Base-by-base conservation (phyloP, 2,888 invertebrate genomes). In the Patella depressa region DNA sequence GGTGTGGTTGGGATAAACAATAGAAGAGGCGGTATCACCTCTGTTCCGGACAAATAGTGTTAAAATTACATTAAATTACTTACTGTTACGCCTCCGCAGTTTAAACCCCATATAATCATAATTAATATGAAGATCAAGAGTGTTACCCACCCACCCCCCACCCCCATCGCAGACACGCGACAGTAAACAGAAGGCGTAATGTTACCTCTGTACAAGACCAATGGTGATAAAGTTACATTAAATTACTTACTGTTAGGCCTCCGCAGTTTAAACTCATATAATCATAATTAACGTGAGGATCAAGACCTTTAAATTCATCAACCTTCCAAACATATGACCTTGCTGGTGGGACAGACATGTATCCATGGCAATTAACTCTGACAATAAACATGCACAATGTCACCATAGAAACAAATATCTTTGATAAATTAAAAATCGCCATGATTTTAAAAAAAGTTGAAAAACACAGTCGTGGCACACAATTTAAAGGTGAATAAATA, bases 61-160 rank as follows among this genome's bases (percentile, higher is more conserved):
- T 55, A 55, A 12, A 55, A 55, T 55, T 55, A 3, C 19, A 3
- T 19, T 12, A 0, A 0, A 65, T 19, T 65, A 65, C 65, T 65
- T 65, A 65, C 65, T 17, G 65, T 19, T n/a, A 65, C 19, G n/a
- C 65, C 65, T n/a, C 65, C 65, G 12, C 65, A 65, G 24, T 17
- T 65, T 65, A 65, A 65, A 12, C 65, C 65, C 65, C 65, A 65
- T 65, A 65, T 65, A 65, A 19, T 65, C 24, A n/a, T 65, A 65
- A 65, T n/a, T 65, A 65, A 65, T 19, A 19, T 65, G 65, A 11
- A 19, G 65, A 19, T 65, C 65, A 19, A 65, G 24, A 5, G 2
- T 19, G n/a, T 65, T 1, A 14, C 29, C 29, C 29, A 2, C 29
- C 29, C 29, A 2, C 29, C 29, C 2, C 29, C 29, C 24, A 24